These are phyloP conservation scores for Hormaphis cornu DNA, from an alignment of 1,140 invertebrate species.

Conservation along the genomic window DNA sequence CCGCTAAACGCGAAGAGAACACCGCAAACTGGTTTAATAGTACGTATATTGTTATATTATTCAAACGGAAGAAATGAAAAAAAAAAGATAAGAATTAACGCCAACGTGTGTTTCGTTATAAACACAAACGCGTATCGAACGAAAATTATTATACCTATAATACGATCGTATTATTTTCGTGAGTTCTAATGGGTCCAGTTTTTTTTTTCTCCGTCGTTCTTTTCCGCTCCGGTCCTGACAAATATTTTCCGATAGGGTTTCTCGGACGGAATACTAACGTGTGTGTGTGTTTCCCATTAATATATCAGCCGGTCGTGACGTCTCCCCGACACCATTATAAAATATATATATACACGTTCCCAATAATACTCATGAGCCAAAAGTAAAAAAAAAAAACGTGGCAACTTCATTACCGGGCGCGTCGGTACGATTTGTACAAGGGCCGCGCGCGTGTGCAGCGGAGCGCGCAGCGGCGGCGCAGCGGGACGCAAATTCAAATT, in stretches of 20 bases:
- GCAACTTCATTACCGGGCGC: conserved; percentile 16
- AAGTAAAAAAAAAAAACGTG: conserved; percentile 24
- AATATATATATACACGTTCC: background rate
- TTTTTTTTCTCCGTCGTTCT: background rate
- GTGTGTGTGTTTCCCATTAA: conserved; percentile 13
- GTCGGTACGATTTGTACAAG: background rate
- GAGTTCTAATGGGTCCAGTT: conserved; percentile 27
- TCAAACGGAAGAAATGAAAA: no score
- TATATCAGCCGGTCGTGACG: conserved; percentile 24
- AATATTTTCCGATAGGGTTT: conserved; percentile 15
- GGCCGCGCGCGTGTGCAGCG: background rate
- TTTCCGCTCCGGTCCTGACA: background rate
- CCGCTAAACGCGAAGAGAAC: no score
- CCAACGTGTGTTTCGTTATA: background rate
- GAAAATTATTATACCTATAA: no score
- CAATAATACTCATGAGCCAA: background rate
- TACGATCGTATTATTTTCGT: background rate
- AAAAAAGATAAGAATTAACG: background rate
- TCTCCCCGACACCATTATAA: conserved; percentile 5
- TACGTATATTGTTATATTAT: no score
- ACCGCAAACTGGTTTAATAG: background rate
- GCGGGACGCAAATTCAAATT: conserved; percentile 28
- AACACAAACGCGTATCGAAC: no score
- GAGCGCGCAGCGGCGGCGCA: conserved; percentile 3
- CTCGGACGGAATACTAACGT: background rate